Base-by-base conservation (phyloP, 2,797 vertebrate species). In the Characodon lateralis region DNA sequence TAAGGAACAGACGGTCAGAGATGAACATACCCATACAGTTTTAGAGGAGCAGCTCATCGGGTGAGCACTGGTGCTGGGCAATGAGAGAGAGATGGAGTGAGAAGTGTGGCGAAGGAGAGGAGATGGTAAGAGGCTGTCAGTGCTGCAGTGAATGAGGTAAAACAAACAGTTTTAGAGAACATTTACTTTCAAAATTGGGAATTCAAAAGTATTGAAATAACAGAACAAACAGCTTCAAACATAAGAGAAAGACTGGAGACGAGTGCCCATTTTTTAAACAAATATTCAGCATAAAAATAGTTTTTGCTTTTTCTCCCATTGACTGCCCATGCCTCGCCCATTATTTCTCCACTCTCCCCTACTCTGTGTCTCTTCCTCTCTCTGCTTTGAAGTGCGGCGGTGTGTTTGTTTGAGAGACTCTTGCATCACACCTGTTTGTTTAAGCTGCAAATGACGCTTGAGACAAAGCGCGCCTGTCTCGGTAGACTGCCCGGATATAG, bases 391-490 rank as follows among this genome's bases (percentile, higher is more conserved):
- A 93, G 91, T 92, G 89, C 80, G 31, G 84, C 85, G 59, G 85
- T 78, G 89, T 94, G 91, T 94, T 94, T 94, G 94, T 94, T 94
- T 90, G 89, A 93, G 90, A 90, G 89, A 79, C 91, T 92, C 92
- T 95, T 95, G 93, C 93, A 94, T 94, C 92, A 94, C 88, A 89
- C 88, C 93, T 94, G 93, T 95, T 95, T 96, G 95, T 95, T 95
- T 96, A 94, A 94, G 91, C 92, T 88, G 91, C 82, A 91, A 93
- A 95, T 93, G 94, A 95, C 93, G 87, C 89, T 88, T n/a, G 92
- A 93, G 92, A 91, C 89, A 88, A 90, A 93, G 89, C 88, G 77
- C 61, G 87, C 77, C 88, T 71, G 89, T 91, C 94, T 92, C 91
- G 84, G 87, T 69, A 88, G 91, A 89, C 92, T 68, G 88, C 89